phyloP scores from a whole-genome alignment of 2,888 invertebrate genomes.

The Lissonota sp. region DNA sequence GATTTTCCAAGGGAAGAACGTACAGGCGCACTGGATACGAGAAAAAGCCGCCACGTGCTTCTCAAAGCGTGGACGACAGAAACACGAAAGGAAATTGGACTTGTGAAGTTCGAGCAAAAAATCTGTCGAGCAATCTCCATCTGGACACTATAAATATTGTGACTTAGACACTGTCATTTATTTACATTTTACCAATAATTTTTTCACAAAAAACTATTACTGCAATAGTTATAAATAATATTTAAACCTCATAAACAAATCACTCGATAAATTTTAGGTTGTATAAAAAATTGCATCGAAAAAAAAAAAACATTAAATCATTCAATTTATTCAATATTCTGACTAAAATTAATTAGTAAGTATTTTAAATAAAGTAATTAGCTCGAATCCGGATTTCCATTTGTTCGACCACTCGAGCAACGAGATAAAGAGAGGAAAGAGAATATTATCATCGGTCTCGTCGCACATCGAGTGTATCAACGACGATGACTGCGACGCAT shows the following conservation, averaged over 20 bases:
- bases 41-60: constrained; percentile 47
- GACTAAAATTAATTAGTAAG: too few species aligned
- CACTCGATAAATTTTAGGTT: too few species aligned
- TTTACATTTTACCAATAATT: too few species aligned
- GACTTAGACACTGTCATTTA: too few species aligned
- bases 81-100: background rate
- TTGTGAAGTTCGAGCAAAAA: too few species aligned
- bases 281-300: background rate
- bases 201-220: too few species aligned
- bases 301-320: background rate
- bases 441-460: constrained; percentile 36
- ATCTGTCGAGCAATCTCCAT: background rate
- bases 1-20: constrained; percentile 37
- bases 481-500: constrained; percentile 31
- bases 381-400: constrained; percentile 1
- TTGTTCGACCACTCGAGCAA: constrained; percentile 23
- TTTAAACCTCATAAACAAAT: too few species aligned
- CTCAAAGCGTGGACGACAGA: background rate
- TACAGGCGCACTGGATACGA: background rate
- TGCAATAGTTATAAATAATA: too few species aligned
- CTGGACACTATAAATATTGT: background rate
- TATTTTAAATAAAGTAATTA: too few species aligned
- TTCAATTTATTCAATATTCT: background rate
- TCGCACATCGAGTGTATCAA: constrained; percentile 24
- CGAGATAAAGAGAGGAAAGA: background rate